A percentile compares a stretch with the other conserved stretches of the same genome.
These are phyloP conservation scores for Megalonaias nervosa DNA, from an alignment of 1,140 invertebrate genomes.

Conservation along the genomic window DNA sequence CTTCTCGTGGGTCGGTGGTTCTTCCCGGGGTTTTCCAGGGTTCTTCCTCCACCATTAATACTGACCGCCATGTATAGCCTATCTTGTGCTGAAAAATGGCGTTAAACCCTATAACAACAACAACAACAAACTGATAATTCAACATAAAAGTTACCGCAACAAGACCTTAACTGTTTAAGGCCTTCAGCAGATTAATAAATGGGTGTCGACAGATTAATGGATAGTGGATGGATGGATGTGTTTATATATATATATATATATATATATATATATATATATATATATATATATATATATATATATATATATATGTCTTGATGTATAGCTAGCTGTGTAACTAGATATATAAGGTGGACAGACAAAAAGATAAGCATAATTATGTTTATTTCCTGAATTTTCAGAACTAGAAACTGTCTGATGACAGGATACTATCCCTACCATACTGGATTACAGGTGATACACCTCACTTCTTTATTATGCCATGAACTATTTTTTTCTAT, in stretches of 20 bases:
- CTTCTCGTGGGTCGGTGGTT: too few species aligned
- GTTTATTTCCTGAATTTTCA: conserved; percentile 18
- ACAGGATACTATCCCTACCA: conserved; percentile 91
- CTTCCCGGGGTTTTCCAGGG: too few species aligned
- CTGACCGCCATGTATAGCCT: too few species aligned
- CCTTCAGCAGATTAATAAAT: neutral
- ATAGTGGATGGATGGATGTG: neutral
- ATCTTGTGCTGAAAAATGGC: too few species aligned
- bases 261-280: neutral
- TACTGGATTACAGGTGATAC: conserved; percentile 74
- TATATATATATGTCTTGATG: neutral
- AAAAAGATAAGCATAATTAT: neutral
- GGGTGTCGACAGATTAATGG: neutral
- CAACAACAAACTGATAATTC: too few species aligned
- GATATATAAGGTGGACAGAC: neutral
- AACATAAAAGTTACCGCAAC: too few species aligned
- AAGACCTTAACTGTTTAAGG: too few species aligned
- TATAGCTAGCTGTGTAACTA: neutral
- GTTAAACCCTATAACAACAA: too few species aligned
- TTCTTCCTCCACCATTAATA: too few species aligned
- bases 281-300: neutral
- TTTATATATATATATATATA: neutral
- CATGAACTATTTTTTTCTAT: too few species aligned
- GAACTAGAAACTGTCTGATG: conserved; percentile 84
- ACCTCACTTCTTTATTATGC: too few species aligned